phyloP scores from a whole-genome alignment of 1,140 invertebrate genomes.

The Thaumatotibia leucotreta region DNA sequence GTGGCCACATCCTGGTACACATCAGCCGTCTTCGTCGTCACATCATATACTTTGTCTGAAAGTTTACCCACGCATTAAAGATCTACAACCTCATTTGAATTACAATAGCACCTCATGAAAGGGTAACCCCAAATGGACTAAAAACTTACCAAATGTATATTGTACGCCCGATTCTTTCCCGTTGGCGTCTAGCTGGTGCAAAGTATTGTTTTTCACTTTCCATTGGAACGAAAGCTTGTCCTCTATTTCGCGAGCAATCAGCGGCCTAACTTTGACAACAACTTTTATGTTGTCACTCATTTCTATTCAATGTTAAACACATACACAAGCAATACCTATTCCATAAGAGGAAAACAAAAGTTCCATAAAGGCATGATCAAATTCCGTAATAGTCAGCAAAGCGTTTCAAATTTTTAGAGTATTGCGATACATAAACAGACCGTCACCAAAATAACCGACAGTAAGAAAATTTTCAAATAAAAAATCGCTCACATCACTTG shows the following conservation, averaged over 20 bases:
- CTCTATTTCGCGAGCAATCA: slow-evolving; percentile 80
- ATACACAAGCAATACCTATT: slow-evolving; percentile 4
- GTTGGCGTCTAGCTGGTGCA: slow-evolving; percentile 77
- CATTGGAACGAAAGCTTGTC: slow-evolving; percentile 79
- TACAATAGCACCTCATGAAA: neutral
- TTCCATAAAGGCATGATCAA: neutral
- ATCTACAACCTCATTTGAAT: slow-evolving; percentile 24
- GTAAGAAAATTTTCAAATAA: slow-evolving; percentile 31
- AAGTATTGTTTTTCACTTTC: slow-evolving; percentile 78
- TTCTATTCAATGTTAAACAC: slow-evolving; percentile 23
- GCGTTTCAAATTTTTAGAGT: neutral
- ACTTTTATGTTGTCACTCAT: slow-evolving; percentile 83
- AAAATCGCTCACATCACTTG: slow-evolving; percentile 19
- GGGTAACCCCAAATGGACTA: slow-evolving; percentile 21
- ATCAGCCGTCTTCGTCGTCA: slow-evolving; percentile 77
- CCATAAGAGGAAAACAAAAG: neutral
- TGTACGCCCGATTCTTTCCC: slow-evolving; percentile 49
- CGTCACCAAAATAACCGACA: slow-evolving; percentile 49
- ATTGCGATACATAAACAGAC: slow-evolving; percentile 16
- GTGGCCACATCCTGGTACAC: slow-evolving; percentile 83
- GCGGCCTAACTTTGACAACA: slow-evolving; percentile 84
- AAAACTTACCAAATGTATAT: slow-evolving; percentile 71
- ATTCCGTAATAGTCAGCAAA: neutral
- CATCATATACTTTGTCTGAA: slow-evolving; percentile 87
- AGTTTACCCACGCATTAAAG: slow-evolving; percentile 22